Evolutionary conservation across 2,888 invertebrate genomes (phyloP), one percentile per base, ranked within the genome.

Genomic region (Sesia apiformis): DNA sequence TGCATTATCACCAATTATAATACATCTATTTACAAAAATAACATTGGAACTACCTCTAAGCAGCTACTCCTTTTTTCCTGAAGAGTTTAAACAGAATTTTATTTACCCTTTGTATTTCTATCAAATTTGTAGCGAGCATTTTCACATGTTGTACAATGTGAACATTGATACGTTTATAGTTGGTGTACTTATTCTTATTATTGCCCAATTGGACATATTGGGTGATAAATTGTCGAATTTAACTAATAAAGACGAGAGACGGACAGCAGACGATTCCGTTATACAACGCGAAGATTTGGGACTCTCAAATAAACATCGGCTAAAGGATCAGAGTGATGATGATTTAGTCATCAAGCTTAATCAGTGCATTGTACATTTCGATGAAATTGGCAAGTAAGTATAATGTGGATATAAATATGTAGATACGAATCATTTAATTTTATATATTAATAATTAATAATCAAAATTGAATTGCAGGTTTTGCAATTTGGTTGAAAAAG

Each of bases 81-180:
- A 78, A 7, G 70, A 79, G 51, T 39, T 65, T 3, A 64, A 77
- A 39, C 57, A 69, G 4, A 61, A 63, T 3, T 77, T 79, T 65
- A 83, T 77, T 57, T 40, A 59, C 39, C 65, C 68, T 54, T 78
- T 66, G 66, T 82, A 65, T 42, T 52, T 78, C 39, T 87, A 84
- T 57, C 84, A 85, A 61, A 65, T 76, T 3, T 50, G 76, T 8
- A 79, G 81, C 0, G 78, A 83, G 59, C 84, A 76, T 53, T 75
- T 69, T 0, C 83, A 85, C 54, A 81, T 86, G 86, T 72, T 66
- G 53, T 84, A 79, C 53, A 82, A 82, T 56, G 65, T 78, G 0
- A 78, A 72, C 46, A 64, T 76, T 3, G 86, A 87, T 64, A 63
- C 78, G 0, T 74, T 86, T 53, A 74, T 78, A 6, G 69, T 74